These are phyloP conservation scores for Hypercompe scribonia DNA, from an alignment of 2,888 invertebrate genomes.

Conservation along the genomic window DNA sequence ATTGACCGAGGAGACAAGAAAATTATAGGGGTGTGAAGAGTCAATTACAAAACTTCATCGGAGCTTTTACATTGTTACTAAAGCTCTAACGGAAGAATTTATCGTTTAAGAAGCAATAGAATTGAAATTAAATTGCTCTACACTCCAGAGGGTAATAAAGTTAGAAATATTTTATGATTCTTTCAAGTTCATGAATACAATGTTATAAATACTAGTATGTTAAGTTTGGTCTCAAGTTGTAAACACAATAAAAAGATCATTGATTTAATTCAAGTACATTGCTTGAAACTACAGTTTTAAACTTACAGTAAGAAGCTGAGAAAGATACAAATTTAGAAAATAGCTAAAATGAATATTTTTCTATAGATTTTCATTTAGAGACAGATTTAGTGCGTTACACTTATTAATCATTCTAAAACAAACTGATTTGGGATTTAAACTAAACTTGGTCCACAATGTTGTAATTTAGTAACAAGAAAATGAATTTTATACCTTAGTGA, in stretches of 20 bases:
- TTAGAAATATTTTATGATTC: constrained; percentile 7
- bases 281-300: background rate
- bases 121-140: constrained; percentile 31
- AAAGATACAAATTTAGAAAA: no score
- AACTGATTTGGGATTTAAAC: background rate
- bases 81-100: constrained; percentile 20
- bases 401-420: background rate
- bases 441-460: background rate
- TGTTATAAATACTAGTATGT: background rate
- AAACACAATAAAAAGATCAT: background rate
- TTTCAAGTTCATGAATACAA: constrained; percentile 7
- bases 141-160: constrained; percentile 15
- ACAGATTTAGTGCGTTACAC: background rate
- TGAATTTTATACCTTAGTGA: no score
- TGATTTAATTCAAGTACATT: background rate
- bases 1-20: constrained; percentile 27
- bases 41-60: constrained; percentile 26
- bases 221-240: background rate
- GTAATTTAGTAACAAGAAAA: background rate
- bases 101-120: constrained; percentile 43
- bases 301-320: background rate
- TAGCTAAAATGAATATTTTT: no score
- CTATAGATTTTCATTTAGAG: no score
- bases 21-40: constrained; percentile 13
- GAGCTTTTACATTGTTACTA: constrained; percentile 32